phyloP scores from a whole-genome alignment of 2,888 invertebrate species.

The Lepeophtheirus nordmannii region DNA sequence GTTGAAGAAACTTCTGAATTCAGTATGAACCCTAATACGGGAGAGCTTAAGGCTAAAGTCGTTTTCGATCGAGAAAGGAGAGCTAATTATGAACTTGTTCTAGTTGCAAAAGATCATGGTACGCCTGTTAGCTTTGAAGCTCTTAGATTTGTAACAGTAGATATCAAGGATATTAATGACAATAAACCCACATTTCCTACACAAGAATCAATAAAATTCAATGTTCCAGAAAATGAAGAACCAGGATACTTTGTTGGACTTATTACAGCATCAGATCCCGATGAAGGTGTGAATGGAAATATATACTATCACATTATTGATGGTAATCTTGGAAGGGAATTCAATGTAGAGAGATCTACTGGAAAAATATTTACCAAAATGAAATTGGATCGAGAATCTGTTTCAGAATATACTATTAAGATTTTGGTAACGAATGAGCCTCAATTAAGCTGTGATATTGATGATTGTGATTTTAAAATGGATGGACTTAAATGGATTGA shows the following conservation, averaged over 20 bases:
- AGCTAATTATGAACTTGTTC: conserved; percentile 53
- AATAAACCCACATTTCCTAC: conserved; percentile 54
- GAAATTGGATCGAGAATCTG: conserved; percentile 63
- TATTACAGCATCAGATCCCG: conserved; percentile 55
- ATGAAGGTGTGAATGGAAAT: conserved; percentile 61
- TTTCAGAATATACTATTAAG: conserved; percentile 52
- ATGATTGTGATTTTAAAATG: conserved; percentile 45
- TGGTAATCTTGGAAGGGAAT: conserved; percentile 53
- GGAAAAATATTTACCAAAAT: conserved; percentile 63
- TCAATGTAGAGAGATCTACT: conserved; percentile 59
- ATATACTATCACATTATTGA: conserved; percentile 64
- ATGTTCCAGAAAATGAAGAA: conserved; percentile 26
- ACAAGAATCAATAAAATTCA: conserved; percentile 26
- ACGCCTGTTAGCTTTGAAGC: conserved; percentile 63
- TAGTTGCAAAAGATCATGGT: conserved; percentile 69
- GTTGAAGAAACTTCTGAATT: conserved; percentile 68
- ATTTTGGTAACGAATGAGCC: conserved; percentile 67
- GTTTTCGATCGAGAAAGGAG: conserved; percentile 60
- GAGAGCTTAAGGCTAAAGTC: conserved; percentile 61
- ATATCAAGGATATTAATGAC: conserved; percentile 62
- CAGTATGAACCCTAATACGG: conserved; percentile 55
- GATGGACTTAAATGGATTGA: neutral
- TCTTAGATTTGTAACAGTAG: conserved; percentile 53
- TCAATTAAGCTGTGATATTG: conserved; percentile 18
- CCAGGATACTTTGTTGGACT: conserved; percentile 39